phyloP scores from a whole-genome alignment of 2,888 invertebrate genomes.

The Onthophagus sagittarius region DNA sequence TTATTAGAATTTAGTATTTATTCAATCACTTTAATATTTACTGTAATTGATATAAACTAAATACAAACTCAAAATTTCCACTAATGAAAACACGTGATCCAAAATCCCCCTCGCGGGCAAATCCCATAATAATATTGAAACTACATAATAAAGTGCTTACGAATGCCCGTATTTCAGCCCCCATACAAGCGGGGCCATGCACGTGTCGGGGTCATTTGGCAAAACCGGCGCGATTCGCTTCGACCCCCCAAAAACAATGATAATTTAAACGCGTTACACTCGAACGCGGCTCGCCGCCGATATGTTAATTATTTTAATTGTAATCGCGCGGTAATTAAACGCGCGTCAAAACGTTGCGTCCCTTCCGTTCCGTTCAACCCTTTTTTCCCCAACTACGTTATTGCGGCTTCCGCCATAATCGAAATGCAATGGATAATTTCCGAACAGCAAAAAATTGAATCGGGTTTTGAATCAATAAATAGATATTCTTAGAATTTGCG shows the following conservation, averaged over 20 bases:
- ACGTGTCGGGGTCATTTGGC: background rate
- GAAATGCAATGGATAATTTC: background rate
- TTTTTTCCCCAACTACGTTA: background rate
- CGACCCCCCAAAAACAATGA: constrained; percentile 1
- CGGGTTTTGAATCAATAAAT: background rate
- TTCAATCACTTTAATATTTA: background rate
- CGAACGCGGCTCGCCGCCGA: constrained; percentile 13
- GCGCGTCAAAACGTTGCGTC: constrained; percentile 15
- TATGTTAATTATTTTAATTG: constrained; percentile 24
- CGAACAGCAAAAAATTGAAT: background rate
- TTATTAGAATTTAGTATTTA: background rate
- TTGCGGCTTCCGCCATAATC: background rate
- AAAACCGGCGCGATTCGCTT: background rate
- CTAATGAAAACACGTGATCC: background rate
- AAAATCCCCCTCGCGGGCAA: background rate
- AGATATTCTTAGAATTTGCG: background rate
- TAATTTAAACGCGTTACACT: constrained; percentile 1
- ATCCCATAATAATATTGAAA: background rate
- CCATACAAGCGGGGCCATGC: background rate
- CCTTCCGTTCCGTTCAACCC: background rate
- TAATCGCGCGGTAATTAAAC: constrained; percentile 22
- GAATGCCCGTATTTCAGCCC: background rate
- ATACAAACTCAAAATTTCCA: background rate
- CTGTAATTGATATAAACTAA: background rate
- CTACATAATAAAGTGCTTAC: background rate